Evolutionary conservation across 2,888 invertebrate genomes (phyloP).

Genomic region (Heliconius charithonia): DNA sequence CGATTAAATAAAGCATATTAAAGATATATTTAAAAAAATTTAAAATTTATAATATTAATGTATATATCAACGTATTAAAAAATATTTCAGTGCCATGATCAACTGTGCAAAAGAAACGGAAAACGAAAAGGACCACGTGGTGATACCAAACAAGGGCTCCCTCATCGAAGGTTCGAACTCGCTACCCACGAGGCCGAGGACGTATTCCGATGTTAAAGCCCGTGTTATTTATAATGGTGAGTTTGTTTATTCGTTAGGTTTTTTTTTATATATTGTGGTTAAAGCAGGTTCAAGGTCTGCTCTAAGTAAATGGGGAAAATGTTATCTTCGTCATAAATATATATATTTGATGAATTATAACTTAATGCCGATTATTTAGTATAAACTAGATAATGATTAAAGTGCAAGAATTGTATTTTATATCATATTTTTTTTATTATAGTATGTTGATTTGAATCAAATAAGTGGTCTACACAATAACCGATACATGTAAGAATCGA

Average conservation of each 20-base stretch:
- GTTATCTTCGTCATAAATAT: neutral
- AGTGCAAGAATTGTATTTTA: neutral
- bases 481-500: neutral
- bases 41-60: neutral
- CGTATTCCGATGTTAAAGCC: slow-evolving; percentile 78
- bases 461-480: neutral
- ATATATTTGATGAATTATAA: neutral
- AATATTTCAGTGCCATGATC: slow-evolving; percentile 85
- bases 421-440: neutral
- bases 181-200: slow-evolving; percentile 86
- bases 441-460: neutral
- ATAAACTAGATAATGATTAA: neutral
- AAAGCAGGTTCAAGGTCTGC: neutral
- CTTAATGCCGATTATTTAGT: neutral
- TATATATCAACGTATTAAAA: neutral
- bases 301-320: neutral
- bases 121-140: slow-evolving; percentile 82
- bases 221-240: slow-evolving; percentile 73
- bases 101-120: slow-evolving; percentile 84
- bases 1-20: too few relatives aligned
- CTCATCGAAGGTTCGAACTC: slow-evolving; percentile 83
- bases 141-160: slow-evolving; percentile 85
- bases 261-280: neutral
- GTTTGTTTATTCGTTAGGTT: slow-evolving; percentile 42
- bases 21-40: neutral